A percentile compares a stretch with the other conserved stretches of the same genome.
Evolutionary conservation across 2,888 invertebrate species (phyloP).

Genomic region (Emmelina monodactyla): DNA sequence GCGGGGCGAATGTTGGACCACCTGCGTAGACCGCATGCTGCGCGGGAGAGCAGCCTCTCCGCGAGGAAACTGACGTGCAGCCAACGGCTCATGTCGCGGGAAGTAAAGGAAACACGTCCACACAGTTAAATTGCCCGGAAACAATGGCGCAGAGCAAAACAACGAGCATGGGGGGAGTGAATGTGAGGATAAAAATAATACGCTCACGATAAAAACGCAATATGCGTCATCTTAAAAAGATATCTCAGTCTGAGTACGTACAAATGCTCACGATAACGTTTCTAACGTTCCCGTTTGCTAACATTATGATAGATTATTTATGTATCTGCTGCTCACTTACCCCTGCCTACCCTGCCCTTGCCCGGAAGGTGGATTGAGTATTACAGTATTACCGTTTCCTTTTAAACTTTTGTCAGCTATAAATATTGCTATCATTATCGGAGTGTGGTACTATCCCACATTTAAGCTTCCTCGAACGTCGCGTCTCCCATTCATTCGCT

Average conservation of each 20-base stretch:
- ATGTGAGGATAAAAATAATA: too few relatives aligned
- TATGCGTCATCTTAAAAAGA: too few relatives aligned
- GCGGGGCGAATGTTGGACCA: conserved; percentile 13
- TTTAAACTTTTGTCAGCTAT: neutral
- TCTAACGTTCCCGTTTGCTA: too few relatives aligned
- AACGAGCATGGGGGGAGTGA: conserved; percentile 1
- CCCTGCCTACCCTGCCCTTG: too few relatives aligned
- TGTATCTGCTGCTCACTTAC: too few relatives aligned
- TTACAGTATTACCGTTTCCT: neutral
- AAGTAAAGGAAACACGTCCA: neutral
- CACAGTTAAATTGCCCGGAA: conserved; percentile 1
- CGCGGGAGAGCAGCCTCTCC: neutral
- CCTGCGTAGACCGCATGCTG: conserved; percentile 16
- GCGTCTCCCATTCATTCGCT: neutral
- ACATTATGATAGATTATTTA: too few relatives aligned
- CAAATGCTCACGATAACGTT: too few relatives aligned
- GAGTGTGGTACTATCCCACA: neutral
- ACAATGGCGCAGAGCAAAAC: conserved; percentile 3
- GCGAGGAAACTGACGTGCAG: neutral
- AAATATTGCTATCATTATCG: neutral
- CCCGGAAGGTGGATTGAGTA: neutral
- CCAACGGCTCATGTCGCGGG: neutral
- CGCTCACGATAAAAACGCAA: too few relatives aligned
- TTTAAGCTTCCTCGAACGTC: neutral
- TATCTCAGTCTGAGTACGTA: too few relatives aligned